Base-by-base conservation (phyloP, 2,888 invertebrate genomes). In the Habrosyne pyritoides region DNA sequence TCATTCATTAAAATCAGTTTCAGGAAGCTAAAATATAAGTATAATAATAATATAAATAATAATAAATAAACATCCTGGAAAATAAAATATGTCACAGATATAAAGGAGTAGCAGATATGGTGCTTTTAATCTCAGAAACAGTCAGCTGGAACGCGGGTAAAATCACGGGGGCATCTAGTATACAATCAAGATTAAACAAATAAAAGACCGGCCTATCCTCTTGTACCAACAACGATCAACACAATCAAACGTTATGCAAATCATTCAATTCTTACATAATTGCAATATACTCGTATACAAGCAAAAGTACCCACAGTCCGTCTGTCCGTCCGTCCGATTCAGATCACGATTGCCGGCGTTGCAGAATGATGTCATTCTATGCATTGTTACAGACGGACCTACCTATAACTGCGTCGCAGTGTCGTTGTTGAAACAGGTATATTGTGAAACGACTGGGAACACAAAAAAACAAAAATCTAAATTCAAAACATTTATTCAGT, bases 301-400 rank as follows among this genome's bases (percentile, higher is more conserved):
- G n/a, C 56, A 59, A 56, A 63, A 65, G 53, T 54, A 42, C 50
- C 53, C 36, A 52, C 6, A 5, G 24, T 24, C 14, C 6, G 55
- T 54, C 30, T 22, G 64, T 64, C 54, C 55, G 67, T 71, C 55
- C 55, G 73, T 76, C 65, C 49, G 67, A 79, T 79, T 73, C 79
- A 61, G 66, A 67, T 70, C 78, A 77, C 77, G 76, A 64, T 66
- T 57, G 52, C 53, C 54, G 59, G 53, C 62, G 52, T 30, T 55
- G 63, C 53, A 36, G 28, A 62, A 52, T 79, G 79, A 79, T 75
- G 78, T 77, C 79, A 79, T 64, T 51, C 52, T 33, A 51, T 58
- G 67, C 59, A 77, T 79, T 79, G 79, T 79, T 71, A 59, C 58
- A 54, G 55, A 64, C 59, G 56, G 21, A 57, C 50, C 21, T 57